Conservation (phyloP, 2,113 vertebrate genomes). For the Petaurus breviceps region DNA sequence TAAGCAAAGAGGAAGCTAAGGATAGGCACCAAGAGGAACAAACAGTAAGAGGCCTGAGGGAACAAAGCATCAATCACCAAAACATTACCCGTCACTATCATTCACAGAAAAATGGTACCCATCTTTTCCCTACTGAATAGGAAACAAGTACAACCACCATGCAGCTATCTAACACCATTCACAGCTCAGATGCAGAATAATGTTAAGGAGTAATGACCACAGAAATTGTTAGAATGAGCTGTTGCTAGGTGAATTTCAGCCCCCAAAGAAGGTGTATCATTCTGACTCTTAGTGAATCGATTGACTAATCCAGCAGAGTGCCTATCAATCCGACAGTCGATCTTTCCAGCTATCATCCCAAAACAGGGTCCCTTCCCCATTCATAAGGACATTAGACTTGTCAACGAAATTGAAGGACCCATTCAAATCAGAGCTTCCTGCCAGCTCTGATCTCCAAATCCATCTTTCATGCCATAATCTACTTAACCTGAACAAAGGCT, state of each 20-base stretch:
- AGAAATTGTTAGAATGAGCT: slow-evolving; percentile 72
- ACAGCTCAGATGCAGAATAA: slow-evolving; percentile 1
- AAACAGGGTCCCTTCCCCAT: slow-evolving; percentile 59
- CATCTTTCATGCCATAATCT: slow-evolving; percentile 78
- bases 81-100: slow-evolving; percentile 48
- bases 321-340: slow-evolving; percentile 74
- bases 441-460: slow-evolving; percentile 74
- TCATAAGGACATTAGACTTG: slow-evolving; percentile 78
- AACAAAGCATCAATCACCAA: slow-evolving; percentile 27
- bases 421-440: slow-evolving; percentile 82
- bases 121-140: slow-evolving; percentile 37
- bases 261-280: slow-evolving; percentile 60
- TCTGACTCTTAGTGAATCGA: slow-evolving; percentile 76
- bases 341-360: slow-evolving; percentile 77
- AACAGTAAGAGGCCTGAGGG: slow-evolving; percentile 28
- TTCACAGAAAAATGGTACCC: slow-evolving; percentile 33
- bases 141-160: not conserved
- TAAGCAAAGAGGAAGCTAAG: slow-evolving; percentile 31
- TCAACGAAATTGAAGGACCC: slow-evolving; percentile 81
- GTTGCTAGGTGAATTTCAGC: slow-evolving; percentile 74
- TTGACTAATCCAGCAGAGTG: slow-evolving; percentile 76
- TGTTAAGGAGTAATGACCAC: slow-evolving; percentile 5
- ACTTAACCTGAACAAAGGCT: slow-evolving; percentile 78
- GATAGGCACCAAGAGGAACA: not conserved
- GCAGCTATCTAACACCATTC: not conserved